Conservation (phyloP, 2,888 invertebrate species). For the Cheilosia variabilis region DNA sequence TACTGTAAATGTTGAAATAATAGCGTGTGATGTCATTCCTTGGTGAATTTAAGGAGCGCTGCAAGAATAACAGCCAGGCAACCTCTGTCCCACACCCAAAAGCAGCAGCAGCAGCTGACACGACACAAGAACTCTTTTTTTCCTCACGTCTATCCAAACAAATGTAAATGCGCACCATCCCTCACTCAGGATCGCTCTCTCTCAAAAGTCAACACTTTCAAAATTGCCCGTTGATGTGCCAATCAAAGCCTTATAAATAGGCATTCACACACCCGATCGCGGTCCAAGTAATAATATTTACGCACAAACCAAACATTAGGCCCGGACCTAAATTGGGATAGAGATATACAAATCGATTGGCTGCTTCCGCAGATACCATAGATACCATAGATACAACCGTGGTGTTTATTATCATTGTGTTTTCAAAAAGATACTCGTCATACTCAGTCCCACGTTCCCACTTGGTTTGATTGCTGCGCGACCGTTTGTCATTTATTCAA, state of each 20-base stretch:
- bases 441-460: conserved; percentile 23
- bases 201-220: conserved; percentile 57
- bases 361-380: conserved; percentile 58
- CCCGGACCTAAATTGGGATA: conserved; percentile 38
- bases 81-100: conserved; percentile 10
- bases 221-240: conserved; percentile 68
- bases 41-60: conserved; percentile 34
- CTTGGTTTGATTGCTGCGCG: conserved; percentile 63
- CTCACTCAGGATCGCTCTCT: conserved; percentile 11
- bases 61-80: conserved; percentile 33
- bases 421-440: conserved; percentile 55
- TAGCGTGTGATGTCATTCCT: conserved; percentile 63
- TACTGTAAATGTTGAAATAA: conserved; percentile 70
- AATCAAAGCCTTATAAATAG: conserved; percentile 73
- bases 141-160: conserved; percentile 59
- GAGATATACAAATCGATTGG: conserved; percentile 70
- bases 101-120: conserved; percentile 36
- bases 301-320: conserved; percentile 63
- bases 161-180: conserved; percentile 47
- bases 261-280: conserved; percentile 37
- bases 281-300: conserved; percentile 67
- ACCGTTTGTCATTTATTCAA: conserved; percentile 75
- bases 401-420: conserved; percentile 69
- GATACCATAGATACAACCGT: conserved; percentile 41
- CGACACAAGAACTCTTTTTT: conserved; percentile 46